Conservation (phyloP, 1,140 invertebrate genomes). For the Platorchestia sp. region DNA sequence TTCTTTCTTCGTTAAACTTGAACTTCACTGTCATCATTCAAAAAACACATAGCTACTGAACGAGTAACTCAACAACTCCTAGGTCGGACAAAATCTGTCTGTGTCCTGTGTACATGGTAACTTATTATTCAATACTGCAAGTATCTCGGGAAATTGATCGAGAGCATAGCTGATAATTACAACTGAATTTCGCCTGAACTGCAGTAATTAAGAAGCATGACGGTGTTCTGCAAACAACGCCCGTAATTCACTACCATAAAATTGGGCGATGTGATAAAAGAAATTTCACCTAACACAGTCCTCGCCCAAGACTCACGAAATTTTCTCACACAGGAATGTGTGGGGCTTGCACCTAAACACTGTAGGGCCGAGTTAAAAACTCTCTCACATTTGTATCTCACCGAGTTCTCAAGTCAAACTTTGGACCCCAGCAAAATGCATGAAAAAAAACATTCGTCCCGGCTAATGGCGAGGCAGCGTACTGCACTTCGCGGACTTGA, state of each 20-base stretch:
- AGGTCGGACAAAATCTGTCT: too few relatives aligned
- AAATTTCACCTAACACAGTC: background rate
- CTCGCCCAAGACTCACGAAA: too few relatives aligned
- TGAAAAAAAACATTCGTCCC: background rate
- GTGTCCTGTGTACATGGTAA: too few relatives aligned
- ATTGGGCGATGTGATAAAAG: background rate
- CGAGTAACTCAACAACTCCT: too few relatives aligned
- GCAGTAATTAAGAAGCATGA: background rate
- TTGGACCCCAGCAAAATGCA: background rate
- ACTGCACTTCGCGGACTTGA: background rate
- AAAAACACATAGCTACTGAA: too few relatives aligned
- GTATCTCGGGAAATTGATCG: too few relatives aligned
- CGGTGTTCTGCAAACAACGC: background rate
- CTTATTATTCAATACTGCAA: too few relatives aligned
- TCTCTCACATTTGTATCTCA: background rate
- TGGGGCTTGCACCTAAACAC: background rate
- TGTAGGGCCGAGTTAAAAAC: background rate
- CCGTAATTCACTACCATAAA: background rate
- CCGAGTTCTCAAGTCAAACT: background rate
- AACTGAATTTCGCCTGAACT: background rate
- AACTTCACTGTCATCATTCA: too few relatives aligned
- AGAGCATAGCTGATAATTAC: background rate
- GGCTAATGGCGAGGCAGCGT: background rate
- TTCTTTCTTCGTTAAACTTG: too few relatives aligned
- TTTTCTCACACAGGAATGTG: background rate